Conservation (phyloP, 2,797 vertebrate genomes). For the Muscicapa striata region DNA sequence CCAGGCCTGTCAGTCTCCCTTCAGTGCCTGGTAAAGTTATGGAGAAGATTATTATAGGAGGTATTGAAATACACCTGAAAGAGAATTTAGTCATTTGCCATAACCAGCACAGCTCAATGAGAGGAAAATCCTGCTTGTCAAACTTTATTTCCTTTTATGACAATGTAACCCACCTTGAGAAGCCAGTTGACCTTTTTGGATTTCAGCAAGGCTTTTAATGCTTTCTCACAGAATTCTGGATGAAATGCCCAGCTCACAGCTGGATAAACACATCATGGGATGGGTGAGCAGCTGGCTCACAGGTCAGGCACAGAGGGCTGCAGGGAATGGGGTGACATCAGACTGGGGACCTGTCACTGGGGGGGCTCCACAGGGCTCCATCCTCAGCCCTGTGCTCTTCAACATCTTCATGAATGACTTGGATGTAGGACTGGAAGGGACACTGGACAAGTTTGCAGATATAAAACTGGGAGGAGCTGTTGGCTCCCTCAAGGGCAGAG, state of each 20-base stretch:
- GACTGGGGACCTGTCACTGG: not conserved
- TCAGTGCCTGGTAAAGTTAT: not conserved
- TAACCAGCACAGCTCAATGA: not conserved
- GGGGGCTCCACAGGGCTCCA: not conserved
- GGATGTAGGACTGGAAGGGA: not conserved
- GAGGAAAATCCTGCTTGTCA: not conserved
- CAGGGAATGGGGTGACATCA: not conserved
- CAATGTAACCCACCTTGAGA: not conserved
- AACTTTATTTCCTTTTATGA: not conserved
- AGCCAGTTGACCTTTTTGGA: not conserved
- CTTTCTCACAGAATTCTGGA: not conserved
- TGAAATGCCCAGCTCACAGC: not conserved
- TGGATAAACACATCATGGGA: not conserved
- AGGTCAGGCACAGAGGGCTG: not conserved
- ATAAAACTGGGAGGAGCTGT: not conserved
- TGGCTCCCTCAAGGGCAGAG: accelerated
- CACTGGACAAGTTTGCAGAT: too few relatives aligned
- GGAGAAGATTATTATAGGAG: not conserved
- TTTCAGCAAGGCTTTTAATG: not conserved
- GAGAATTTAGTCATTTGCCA: not conserved
- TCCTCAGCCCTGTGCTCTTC: not conserved
- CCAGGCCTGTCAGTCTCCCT: not conserved
- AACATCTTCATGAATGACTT: accelerated
- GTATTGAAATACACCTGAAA: not conserved
- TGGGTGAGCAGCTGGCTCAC: not conserved